Base-by-base conservation (phyloP, 2,797 vertebrate genomes). In the Halcyon chelicuti region DNA sequence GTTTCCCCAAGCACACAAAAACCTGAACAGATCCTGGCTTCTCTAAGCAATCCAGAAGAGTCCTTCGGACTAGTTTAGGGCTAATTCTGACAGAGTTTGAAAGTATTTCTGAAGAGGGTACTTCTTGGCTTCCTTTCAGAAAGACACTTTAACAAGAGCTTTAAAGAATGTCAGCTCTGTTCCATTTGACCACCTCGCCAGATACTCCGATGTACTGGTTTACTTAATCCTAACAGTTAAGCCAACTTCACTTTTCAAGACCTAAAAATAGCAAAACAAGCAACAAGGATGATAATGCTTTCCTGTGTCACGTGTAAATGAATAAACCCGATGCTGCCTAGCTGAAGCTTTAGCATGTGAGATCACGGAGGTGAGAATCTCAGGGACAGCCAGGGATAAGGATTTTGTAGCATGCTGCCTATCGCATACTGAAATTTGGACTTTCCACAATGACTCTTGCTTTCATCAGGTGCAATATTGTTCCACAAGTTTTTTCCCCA, bases 1-100 rank as follows among this genome's bases (percentile, higher is more conserved):
- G 84, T 68, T 96, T 96, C 86, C 88, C 12, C 2, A 39, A 39
- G 65, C 47, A 83, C 91, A 94, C 89, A 94, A 92, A 88, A 92
- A 72, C 67, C 42, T 68, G 33, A 77, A 87, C 14, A 74, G 60
- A 88, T 51, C 61, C 33, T 5, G 9, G 31, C 42, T 81, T 60
- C 86, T 95, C 46, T 26, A 78, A 49, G 67, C 63, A 81, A 60
- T 29, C 44, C 74, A 81, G 19, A 81, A 33, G 12, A 67, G 37
- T 67, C 44, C 47, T 94, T 42, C 55, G 46, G 42, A 86, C 35
- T 54, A 31, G 17, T 88, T 90, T 79, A 67, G 76, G n/a, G 52
- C 35, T 51, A 70, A 23, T 49, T 86, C 70, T 84, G 62, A 79
- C 70, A 72, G 44, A 44, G 11, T 71, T 11, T 52, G 17, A 51